Evolutionary conservation across 2,113 vertebrate species (phyloP).

Genomic region (Toxotes jaculatrix): DNA sequence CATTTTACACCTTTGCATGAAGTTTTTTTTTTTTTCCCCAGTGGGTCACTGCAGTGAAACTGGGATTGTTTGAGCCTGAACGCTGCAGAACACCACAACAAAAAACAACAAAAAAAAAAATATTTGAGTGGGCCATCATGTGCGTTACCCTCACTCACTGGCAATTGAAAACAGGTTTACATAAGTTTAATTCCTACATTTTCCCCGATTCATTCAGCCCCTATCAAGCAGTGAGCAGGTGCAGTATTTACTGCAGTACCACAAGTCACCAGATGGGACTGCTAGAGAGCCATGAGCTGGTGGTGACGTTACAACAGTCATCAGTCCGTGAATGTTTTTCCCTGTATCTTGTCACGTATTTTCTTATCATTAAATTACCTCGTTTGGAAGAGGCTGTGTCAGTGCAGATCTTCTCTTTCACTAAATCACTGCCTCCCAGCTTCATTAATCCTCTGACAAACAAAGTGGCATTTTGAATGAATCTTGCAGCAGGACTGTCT

Average conservation of each 20-base stretch:
- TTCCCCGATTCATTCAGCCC: no score
- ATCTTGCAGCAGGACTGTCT: constrained; percentile 16
- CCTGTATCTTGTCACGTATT: constrained; percentile 12
- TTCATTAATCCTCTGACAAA: constrained; percentile 23
- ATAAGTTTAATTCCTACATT: no score
- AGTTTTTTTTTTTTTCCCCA: not conserved
- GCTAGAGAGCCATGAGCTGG: constrained; percentile 54
- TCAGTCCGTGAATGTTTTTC: not conserved
- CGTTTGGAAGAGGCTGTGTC: constrained; percentile 15
- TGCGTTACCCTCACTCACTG: no score
- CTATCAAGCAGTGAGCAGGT: not conserved
- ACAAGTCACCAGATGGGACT: constrained; percentile 55
- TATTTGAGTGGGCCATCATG: no score
- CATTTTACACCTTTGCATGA: constrained; percentile 6
- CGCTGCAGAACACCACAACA: not conserved
- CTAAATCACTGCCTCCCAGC: constrained; percentile 18
- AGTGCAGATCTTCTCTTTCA: constrained; percentile 9
- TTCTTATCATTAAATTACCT: constrained; percentile 39
- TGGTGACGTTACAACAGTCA: not conserved
- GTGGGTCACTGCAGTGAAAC: not conserved
- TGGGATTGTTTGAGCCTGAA: not conserved
- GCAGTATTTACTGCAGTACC: constrained; percentile 45
- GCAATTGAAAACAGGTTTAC: no score
- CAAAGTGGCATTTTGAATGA: constrained; percentile 33
- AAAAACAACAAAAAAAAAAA: no score